Conservation (phyloP, 2,888 invertebrate genomes). For the Nudaria mundana region DNA sequence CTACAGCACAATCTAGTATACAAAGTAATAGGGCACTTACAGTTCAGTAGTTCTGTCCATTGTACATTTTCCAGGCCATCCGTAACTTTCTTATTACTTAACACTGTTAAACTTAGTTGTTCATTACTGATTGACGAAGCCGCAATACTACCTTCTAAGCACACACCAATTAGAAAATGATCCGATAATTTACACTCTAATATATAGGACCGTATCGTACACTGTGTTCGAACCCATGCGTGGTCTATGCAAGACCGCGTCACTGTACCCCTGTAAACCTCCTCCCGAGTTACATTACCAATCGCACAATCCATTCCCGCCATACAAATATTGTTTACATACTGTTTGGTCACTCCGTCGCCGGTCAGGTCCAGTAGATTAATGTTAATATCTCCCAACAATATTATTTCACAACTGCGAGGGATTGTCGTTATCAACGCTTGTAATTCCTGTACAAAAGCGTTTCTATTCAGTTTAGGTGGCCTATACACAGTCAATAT, state of each 20-base stretch:
- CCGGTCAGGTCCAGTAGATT: not conserved
- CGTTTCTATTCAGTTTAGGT: not conserved
- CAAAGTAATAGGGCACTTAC: not conserved
- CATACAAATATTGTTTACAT: not conserved
- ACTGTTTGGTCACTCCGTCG: too few relatives aligned
- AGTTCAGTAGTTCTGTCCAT: not conserved
- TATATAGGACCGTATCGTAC: not conserved
- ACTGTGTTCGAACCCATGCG: not conserved
- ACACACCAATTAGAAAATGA: not conserved
- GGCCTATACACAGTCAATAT: not conserved
- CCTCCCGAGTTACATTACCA: not conserved
- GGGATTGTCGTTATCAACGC: not conserved
- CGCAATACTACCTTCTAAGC: not conserved
- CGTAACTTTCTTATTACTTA: not conserved
- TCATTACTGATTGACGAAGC: not conserved
- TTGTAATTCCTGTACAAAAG: not conserved
- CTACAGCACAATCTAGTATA: too few relatives aligned
- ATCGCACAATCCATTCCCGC: not conserved
- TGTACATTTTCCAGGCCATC: not conserved
- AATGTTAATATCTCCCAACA: not conserved
- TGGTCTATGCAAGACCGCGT: not conserved
- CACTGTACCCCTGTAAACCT: not conserved
- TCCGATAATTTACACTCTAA: not conserved
- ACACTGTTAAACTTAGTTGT: not conserved
- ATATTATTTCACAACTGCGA: not conserved